Evolutionary conservation across 2,113 vertebrate species (phyloP), one percentile per base, ranked within the genome.

Genomic region (Colaptes auratus): DNA sequence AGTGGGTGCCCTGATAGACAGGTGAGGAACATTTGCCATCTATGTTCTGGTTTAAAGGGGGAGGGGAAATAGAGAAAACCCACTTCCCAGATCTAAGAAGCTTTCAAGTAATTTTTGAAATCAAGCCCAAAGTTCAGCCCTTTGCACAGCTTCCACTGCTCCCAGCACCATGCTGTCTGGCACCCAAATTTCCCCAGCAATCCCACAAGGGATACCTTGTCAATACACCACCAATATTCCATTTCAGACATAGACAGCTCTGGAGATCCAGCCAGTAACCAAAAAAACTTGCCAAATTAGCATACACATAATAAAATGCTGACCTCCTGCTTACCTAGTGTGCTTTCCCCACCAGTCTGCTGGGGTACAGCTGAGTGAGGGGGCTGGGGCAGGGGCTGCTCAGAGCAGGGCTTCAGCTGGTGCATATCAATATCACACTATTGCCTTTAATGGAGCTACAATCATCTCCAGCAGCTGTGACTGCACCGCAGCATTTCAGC

Each of bases 391-490:
- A 58, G 65, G 66, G 59, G 31, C 87, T 82, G 55, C 53, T 39
- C 50, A 1, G 31, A 73, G 42, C 28, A 20, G 6, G 19, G 11
- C 63, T 94, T 88, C 92, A 90, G 82, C 92, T 90, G 74, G 24
- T 63, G 30, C 74, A 0, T 35, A 23, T 73, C 55, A 27, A 1
- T 58, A 30, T 36, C 91, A 7, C 83, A 39, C 71, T 30, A 63
- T 53, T 79, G 86, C 86, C 90, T 82, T 85, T 65, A 39, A 28
- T 48, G 66, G 81, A 72, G 83, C 86, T 65, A 35, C 86, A n/a
- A 3, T 28, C 3, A 73, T 28, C 84, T 63, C 60, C 89, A 93
- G 84, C 95, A 92, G 93, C 94, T 91, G 91, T 53, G 87, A 10
- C 53, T 91, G 28, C 65, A 60, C 52, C n/a, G 1, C 91, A 79